Evolutionary conservation across 2,113 vertebrate genomes (phyloP), one percentile per base, ranked within the genome.

Genomic region (Halcyon senegalensis): DNA sequence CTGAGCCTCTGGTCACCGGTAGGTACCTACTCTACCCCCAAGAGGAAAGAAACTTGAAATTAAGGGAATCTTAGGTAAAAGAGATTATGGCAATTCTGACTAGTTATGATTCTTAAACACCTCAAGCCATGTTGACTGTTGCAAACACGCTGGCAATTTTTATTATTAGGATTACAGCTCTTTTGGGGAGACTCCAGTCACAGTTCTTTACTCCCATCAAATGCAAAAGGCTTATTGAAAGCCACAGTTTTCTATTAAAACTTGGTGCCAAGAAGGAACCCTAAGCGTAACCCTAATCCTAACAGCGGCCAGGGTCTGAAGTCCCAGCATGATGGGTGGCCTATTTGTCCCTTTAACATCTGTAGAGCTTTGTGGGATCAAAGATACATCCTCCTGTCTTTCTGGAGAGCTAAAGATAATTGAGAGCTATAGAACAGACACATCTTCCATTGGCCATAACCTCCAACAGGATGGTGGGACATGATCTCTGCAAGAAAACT

Each of bases 211-310:
- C 8, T 81, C 90, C 19, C 53, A 51, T 44, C 56, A 92, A 50
- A 87, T 37, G 35, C 48, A 91, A 87, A 86, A 89, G 17, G 7
- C 20, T 89, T 95, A 90, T 50, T 56, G 58, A 94, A 91, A 95
- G 69, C 23, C 46, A 13, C 10, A 44, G 13, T 56, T 88, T 92
- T 60, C 59, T 81, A 25, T 78, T 78, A 76, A 62, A 78, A 75
- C 15, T 55, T 60, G 24, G 68, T 63, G 30, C n/a, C 25, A 85
- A 64, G 10, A 59, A 50, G 23, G 48, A 50, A 50, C 21, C 48
- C 48, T 50, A 50, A 50, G 21, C 11, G 11, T 50, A 50, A 24
- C 48, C 48, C 48, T 50, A 50, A 50, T 21, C 48, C 48, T 50
- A 50, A 50, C 6, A 20, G 48, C 48, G 24, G 48, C 48, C 48